These are phyloP conservation scores for Machimus atricapillus DNA, from an alignment of 2,888 invertebrate genomes.

Conservation along the genomic window DNA sequence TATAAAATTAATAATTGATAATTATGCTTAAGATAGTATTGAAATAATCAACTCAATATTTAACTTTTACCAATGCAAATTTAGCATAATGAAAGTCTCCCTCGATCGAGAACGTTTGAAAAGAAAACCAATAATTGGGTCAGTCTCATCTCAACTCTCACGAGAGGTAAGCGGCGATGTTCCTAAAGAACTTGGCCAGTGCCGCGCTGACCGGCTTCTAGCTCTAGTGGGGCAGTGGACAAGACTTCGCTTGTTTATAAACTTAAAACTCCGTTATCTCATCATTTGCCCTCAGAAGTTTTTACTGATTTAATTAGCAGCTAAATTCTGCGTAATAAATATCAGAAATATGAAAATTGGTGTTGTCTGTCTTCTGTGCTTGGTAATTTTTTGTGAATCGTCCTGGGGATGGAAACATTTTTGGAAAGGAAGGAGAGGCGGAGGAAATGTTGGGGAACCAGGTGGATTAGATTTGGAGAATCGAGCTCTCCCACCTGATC, in stretches of 20 bases:
- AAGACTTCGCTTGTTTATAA: background rate
- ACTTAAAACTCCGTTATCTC: background rate
- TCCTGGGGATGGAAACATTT: constrained; percentile 50
- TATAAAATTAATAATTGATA: background rate
- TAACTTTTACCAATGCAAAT: too few relatives aligned
- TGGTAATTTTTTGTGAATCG: background rate
- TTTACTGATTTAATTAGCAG: background rate
- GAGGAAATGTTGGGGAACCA: constrained; percentile 63
- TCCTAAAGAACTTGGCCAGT: background rate
- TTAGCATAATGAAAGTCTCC: background rate
- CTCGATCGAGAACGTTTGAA: background rate
- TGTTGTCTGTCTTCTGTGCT: constrained; percentile 9
- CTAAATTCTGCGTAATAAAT: background rate
- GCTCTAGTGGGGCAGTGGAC: too few relatives aligned
- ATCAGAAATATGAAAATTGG: background rate
- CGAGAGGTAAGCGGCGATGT: background rate
- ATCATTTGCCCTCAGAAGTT: background rate
- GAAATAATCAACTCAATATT: too few relatives aligned
- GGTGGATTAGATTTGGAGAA: constrained; percentile 48
- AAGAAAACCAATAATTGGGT: background rate
- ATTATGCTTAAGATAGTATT: too few relatives aligned
- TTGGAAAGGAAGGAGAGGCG: constrained; percentile 59
- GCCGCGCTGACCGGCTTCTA: background rate
- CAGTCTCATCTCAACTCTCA: too few relatives aligned
- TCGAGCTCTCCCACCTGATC: constrained; percentile 58